Evolutionary conservation across 2,888 invertebrate genomes (phyloP).

Genomic region (Amaurobius ferox): DNA sequence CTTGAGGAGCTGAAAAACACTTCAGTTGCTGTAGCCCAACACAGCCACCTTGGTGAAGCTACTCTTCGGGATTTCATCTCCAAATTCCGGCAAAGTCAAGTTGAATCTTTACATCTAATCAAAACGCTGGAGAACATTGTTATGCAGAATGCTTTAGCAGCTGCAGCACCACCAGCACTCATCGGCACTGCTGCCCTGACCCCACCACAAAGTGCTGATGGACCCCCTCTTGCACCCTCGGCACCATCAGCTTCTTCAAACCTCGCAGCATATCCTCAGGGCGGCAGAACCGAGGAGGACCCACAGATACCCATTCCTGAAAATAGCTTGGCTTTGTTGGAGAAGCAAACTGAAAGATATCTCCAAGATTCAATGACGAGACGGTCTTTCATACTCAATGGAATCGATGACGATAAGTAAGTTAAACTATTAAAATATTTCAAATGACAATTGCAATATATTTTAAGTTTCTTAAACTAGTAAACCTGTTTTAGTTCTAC

Average conservation of each 20-base stretch:
- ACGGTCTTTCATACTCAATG: slow-evolving; percentile 83
- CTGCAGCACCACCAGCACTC: not conserved
- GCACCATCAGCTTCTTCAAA: not conserved
- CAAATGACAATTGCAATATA: too few relatives aligned
- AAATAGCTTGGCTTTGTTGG: slow-evolving; percentile 93
- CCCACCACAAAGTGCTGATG: slow-evolving; percentile 22
- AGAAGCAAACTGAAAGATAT: slow-evolving; percentile 90
- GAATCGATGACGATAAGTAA: slow-evolving; percentile 52
- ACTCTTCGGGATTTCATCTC: not conserved
- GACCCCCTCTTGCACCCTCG: not conserved
- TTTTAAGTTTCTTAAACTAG: too few relatives aligned
- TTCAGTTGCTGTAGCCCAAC: slow-evolving; percentile 96
- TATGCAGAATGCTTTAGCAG: not conserved
- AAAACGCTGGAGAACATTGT: slow-evolving; percentile 84
- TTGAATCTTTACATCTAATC: slow-evolving; percentile 95
- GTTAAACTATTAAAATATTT: too few relatives aligned
- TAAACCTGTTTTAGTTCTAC: too few relatives aligned
- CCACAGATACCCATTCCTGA: slow-evolving; percentile 48
- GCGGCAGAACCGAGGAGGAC: slow-evolving; percentile 27
- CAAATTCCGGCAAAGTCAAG: slow-evolving; percentile 94
- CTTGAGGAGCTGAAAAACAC: slow-evolving; percentile 95
- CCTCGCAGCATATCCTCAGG: slow-evolving; percentile 26
- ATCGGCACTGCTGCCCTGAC: slow-evolving; percentile 48
- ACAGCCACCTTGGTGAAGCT: slow-evolving; percentile 80
- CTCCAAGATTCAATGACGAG: slow-evolving; percentile 95